These are phyloP conservation scores for Sinonovacula constricta DNA, from an alignment of 1,140 invertebrate species.

Conservation along the genomic window DNA sequence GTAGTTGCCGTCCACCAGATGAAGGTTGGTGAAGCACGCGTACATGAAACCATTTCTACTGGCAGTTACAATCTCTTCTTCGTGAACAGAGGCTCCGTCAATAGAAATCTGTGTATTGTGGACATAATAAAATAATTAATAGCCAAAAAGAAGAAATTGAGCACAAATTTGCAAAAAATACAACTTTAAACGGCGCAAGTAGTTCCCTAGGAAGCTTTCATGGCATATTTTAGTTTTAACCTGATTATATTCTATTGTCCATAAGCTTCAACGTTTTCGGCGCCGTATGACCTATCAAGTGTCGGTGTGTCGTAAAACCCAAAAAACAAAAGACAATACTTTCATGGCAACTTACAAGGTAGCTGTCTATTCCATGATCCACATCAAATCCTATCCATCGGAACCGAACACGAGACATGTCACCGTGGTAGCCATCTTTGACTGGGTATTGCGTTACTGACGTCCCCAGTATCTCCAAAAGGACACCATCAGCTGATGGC, in stretches of 20 bases:
- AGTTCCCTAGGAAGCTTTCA: too few relatives aligned
- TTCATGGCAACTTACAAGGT: not conserved
- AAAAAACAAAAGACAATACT: too few relatives aligned
- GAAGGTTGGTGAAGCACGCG: slow-evolving; percentile 7
- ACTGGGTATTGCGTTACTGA: not conserved
- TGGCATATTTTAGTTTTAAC: too few relatives aligned
- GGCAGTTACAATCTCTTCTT: slow-evolving; percentile 3
- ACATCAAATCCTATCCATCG: not conserved
- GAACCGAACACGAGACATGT: not conserved
- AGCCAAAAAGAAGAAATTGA: too few relatives aligned
- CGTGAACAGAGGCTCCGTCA: not conserved
- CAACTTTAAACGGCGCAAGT: too few relatives aligned
- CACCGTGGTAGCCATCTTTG: not conserved
- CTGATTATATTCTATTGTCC: too few relatives aligned
- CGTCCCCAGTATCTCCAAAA: not conserved
- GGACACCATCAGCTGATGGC: not conserved
- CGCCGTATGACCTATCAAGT: too few relatives aligned
- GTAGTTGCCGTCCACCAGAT: slow-evolving; percentile 10
- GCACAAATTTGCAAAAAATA: too few relatives aligned
- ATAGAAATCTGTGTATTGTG: too few relatives aligned
- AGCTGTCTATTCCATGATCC: not conserved
- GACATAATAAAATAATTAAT: too few relatives aligned
- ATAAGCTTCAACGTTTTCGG: too few relatives aligned
- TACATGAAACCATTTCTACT: not conserved
- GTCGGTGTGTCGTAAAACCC: too few relatives aligned